These are phyloP conservation scores for Typhlichthys subterraneus DNA, from an alignment of 2,797 vertebrate genomes.

Conservation along the genomic window DNA sequence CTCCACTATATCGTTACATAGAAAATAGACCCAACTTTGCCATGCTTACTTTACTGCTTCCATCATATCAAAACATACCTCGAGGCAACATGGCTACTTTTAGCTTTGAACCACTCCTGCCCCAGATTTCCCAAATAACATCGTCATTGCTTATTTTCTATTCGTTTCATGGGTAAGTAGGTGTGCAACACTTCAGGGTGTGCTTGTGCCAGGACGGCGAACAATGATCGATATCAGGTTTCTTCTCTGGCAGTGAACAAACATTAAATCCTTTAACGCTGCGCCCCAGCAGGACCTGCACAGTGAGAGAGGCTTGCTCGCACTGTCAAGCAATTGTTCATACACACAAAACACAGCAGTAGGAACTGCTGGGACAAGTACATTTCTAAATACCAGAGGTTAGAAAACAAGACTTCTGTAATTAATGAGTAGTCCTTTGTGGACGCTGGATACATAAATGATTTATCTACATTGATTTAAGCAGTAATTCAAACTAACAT, in stretches of 20 bases:
- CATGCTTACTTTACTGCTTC: constrained; percentile 18
- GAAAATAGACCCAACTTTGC: not conserved
- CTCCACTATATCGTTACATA: too few species aligned
- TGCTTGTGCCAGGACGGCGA: constrained; percentile 23
- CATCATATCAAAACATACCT: constrained; percentile 4
- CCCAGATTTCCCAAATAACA: constrained; percentile 13
- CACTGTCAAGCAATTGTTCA: constrained; percentile 13
- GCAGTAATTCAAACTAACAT: constrained; percentile 37
- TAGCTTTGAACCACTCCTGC: constrained; percentile 12
- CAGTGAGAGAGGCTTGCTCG: constrained; percentile 16
- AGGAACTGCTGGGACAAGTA: constrained; percentile 27
- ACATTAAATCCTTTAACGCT: constrained; percentile 18
- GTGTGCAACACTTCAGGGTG: constrained; percentile 24
- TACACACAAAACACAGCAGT: constrained; percentile 24
- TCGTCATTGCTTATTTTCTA: constrained; percentile 13
- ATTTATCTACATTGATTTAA: constrained; percentile 31
- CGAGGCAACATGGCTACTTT: constrained; percentile 1
- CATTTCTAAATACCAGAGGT: constrained; percentile 44
- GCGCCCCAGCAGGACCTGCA: constrained; percentile 3
- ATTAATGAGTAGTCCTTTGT: constrained; percentile 33
- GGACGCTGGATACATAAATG: constrained; percentile 8
- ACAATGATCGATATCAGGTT: constrained; percentile 31
- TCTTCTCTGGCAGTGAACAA: constrained; percentile 3
- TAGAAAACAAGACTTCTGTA: constrained; percentile 27
- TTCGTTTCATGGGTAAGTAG: constrained; percentile 22